Conservation (phyloP, 1,140 invertebrate species). For the Drosophila trapezifrons region DNA sequence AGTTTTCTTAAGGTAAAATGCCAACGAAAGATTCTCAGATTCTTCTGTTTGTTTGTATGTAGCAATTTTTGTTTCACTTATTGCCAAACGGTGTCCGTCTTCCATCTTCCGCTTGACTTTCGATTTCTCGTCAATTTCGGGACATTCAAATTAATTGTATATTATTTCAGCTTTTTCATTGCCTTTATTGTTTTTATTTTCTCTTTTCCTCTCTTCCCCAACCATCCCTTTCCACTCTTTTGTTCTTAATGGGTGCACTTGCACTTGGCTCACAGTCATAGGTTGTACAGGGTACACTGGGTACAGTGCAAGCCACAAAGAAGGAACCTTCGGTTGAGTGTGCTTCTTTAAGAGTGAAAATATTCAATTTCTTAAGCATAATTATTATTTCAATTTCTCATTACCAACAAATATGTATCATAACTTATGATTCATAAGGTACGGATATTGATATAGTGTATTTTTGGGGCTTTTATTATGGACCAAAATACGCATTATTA, state of each 20-base stretch:
- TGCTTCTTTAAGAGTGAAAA: background rate
- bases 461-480: too few relatives aligned
- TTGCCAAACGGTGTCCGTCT: slow-evolving; percentile 20
- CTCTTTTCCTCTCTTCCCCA: background rate
- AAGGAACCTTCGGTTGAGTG: background rate
- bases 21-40: slow-evolving; percentile 25
- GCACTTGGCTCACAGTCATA: slow-evolving; percentile 50
- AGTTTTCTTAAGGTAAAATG: slow-evolving; percentile 41
- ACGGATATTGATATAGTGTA: too few relatives aligned
- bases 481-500: too few relatives aligned
- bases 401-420: too few relatives aligned
- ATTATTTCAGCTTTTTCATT: slow-evolving; percentile 43
- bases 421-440: too few relatives aligned
- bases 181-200: slow-evolving; percentile 49
- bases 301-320: background rate
- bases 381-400: too few relatives aligned
- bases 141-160: slow-evolving; percentile 68
- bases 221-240: slow-evolving; percentile 18
- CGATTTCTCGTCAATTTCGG: slow-evolving; percentile 59
- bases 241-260: slow-evolving; percentile 52
- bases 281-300: background rate
- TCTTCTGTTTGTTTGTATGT: slow-evolving; percentile 5
- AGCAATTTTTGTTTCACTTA: background rate
- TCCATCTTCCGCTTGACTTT: slow-evolving; percentile 24
- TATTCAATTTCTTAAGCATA: too few relatives aligned